Evolutionary conservation across 2,797 vertebrate species (phyloP).

Genomic region (Phrynocephalus guinanensis): DNA sequence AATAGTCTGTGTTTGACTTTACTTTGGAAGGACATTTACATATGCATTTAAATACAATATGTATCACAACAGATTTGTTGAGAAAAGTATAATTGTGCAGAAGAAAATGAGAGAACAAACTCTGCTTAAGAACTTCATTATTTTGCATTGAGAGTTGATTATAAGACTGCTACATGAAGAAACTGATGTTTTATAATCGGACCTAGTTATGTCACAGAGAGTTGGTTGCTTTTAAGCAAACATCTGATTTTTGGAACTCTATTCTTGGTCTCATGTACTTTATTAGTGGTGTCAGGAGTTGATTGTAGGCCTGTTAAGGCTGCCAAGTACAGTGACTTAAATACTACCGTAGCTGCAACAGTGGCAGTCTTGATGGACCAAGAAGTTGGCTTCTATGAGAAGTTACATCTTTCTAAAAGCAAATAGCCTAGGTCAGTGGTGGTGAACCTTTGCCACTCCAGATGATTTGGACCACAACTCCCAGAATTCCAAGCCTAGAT

Average conservation of each 20-base stretch:
- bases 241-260: conserved; percentile 48
- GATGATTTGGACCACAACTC: no score
- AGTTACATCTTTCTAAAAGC: conserved; percentile 47
- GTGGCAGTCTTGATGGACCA: conserved; percentile 48
- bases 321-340: conserved; percentile 25
- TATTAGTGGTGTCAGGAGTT: not conserved
- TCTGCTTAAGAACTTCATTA: not conserved
- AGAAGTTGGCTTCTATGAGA: conserved; percentile 35
- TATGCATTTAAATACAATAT: not conserved
- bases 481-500: no score
- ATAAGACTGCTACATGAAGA: conserved; percentile 57
- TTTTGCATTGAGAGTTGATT: conserved; percentile 56
- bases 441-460: no score
- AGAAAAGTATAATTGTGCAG: not conserved
- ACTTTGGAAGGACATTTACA: not conserved
- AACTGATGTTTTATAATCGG: conserved; percentile 66
- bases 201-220: conserved; percentile 64
- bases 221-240: conserved; percentile 57
- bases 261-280: conserved; percentile 16
- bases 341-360: conserved; percentile 32
- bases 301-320: conserved; percentile 5
- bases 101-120: not conserved
- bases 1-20: not conserved
- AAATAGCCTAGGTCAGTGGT: not conserved
- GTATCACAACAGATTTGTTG: not conserved